These are phyloP conservation scores for Oreochromis spilurus DNA, from an alignment of 2,113 vertebrate species.

Conservation along the genomic window DNA sequence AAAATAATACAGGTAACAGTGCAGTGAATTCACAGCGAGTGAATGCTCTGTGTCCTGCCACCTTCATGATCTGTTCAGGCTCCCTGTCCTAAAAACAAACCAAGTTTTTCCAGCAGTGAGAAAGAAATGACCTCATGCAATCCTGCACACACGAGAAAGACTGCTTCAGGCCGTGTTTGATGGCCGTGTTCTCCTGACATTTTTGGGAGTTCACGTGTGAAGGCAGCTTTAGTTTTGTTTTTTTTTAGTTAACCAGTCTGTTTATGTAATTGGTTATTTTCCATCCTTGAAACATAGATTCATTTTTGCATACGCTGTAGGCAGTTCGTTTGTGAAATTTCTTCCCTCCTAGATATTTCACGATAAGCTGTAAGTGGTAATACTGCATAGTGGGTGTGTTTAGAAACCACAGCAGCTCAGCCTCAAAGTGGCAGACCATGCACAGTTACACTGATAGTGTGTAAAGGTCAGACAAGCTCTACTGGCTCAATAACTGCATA, in stretches of 20 bases:
- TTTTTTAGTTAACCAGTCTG: neutral
- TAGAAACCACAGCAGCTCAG: neutral
- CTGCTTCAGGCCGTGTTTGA: neutral
- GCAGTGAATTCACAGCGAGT: neutral
- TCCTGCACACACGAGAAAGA: neutral
- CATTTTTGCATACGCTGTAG: neutral
- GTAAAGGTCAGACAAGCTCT: neutral
- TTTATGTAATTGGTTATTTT: neutral
- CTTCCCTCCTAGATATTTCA: neutral
- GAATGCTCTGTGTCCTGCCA: fast-evolving
- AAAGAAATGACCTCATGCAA: neutral
- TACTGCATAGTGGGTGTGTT: neutral
- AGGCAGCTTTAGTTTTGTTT: neutral
- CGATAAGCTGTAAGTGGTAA: neutral
- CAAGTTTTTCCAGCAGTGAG: neutral
- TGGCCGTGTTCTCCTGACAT: neutral
- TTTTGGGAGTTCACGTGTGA: neutral
- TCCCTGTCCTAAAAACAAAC: neutral
- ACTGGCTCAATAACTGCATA: neutral
- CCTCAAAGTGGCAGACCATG: neutral
- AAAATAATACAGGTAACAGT: neutral
- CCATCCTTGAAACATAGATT: neutral
- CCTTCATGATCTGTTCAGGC: neutral
- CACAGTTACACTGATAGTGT: neutral
- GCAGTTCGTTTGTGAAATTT: neutral